Conservation (phyloP, 2,113 vertebrate species). For the Saccopteryx bilineata region DNA sequence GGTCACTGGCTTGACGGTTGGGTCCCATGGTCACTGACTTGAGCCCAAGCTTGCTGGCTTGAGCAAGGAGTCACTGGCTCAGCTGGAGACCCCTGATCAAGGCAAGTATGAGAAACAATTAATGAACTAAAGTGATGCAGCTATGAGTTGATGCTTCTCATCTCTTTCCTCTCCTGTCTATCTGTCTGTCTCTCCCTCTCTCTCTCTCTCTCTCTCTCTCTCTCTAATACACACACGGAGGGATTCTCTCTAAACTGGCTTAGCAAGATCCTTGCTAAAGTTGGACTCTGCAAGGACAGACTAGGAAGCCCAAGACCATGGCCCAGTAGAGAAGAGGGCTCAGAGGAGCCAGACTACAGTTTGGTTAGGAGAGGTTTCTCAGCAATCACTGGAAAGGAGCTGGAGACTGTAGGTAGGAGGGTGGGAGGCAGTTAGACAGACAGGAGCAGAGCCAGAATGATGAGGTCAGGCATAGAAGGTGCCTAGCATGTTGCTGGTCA, state of each 20-base stretch:
- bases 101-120: no score
- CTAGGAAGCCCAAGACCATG: not conserved
- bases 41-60: no score
- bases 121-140: no score
- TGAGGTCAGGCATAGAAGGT: not conserved
- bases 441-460: not conserved
- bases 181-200: no score
- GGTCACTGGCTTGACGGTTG: no score
- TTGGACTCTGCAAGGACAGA: not conserved
- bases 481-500: not conserved
- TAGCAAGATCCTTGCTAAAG: not conserved
- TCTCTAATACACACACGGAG: not conserved
- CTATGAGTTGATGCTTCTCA: no score
- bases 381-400: not conserved
- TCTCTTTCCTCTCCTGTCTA: no score
- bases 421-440: not conserved
- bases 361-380: not conserved
- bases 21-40: no score
- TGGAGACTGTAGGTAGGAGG: fast-evolving
- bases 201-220: no score
- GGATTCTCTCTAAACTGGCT: not conserved
- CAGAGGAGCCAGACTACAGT: not conserved
- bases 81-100: no score
- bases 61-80: no score
- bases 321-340: not conserved